Evolutionary conservation across 2,797 vertebrate species (phyloP).

Genomic region (Pipistrellus kuhlii): DNA sequence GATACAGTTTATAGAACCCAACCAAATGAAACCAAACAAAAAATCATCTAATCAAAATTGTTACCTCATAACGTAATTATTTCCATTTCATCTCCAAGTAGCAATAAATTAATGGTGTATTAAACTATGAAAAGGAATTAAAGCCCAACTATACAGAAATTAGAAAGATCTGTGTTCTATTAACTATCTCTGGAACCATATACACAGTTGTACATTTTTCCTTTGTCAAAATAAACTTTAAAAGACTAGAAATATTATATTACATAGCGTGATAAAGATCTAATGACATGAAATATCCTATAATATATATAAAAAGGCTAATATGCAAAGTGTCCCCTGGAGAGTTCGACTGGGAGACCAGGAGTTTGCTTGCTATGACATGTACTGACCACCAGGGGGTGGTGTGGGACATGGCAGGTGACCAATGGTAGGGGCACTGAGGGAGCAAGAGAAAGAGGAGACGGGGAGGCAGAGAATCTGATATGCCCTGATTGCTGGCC

Average conservation of each 20-base stretch:
- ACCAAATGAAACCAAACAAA: background rate
- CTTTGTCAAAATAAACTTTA: background rate
- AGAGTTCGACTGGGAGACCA: no score
- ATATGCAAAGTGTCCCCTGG: no score
- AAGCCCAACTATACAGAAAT: background rate
- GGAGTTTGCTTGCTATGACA: no score
- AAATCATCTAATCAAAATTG: background rate
- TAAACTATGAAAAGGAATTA: background rate
- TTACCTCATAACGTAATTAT: background rate
- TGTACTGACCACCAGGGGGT: no score
- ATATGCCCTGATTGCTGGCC: no score
- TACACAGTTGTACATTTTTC: background rate
- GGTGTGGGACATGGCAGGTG: no score
- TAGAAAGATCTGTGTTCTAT: background rate
- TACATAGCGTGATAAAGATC: background rate
- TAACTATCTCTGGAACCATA: background rate
- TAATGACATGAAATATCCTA: background rate
- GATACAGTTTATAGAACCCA: background rate
- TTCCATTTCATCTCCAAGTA: background rate
- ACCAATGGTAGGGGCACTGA: no score
- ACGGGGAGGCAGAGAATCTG: no score
- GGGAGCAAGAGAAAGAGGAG: no score
- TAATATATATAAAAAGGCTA: background rate
- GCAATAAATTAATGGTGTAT: background rate
- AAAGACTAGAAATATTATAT: background rate